Conservation (phyloP, 2,888 invertebrate species). For the Xanthostigma xanthostigma region DNA sequence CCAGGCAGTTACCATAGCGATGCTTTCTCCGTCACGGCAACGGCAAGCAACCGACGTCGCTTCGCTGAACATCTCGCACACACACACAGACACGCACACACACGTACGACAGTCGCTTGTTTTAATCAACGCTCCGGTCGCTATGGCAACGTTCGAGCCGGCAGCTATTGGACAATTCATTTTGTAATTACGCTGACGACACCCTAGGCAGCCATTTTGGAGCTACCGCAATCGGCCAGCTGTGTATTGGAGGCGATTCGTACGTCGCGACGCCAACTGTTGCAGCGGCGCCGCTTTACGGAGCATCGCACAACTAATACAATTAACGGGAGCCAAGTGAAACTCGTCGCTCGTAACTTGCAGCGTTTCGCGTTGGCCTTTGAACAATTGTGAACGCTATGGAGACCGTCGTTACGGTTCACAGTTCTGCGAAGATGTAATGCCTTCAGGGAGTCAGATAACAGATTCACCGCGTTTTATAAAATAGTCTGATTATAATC, state of each 20-base stretch:
- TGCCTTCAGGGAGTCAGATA: background rate
- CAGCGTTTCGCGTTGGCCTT: too few species aligned
- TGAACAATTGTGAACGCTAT: too few species aligned
- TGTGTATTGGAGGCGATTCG: slow-evolving; percentile 16
- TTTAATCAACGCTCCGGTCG: too few species aligned
- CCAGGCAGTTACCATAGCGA: too few species aligned
- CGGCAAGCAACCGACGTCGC: too few species aligned
- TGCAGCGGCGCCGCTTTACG: background rate
- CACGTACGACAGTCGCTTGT: too few species aligned
- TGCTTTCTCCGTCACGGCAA: too few species aligned
- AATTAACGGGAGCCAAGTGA: slow-evolving; percentile 35
- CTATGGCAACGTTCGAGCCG: slow-evolving; percentile 11
- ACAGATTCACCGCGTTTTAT: slow-evolving; percentile 1
- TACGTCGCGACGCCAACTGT: slow-evolving; percentile 5
- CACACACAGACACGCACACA: too few species aligned
- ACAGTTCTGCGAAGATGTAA: background rate
- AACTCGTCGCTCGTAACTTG: slow-evolving; percentile 33
- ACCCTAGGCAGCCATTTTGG: slow-evolving; percentile 36
- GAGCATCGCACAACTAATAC: slow-evolving; percentile 32
- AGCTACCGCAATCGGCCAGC: slow-evolving; percentile 27
- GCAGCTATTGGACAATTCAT: slow-evolving; percentile 35
- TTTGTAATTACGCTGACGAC: slow-evolving; percentile 36
- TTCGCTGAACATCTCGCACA: too few species aligned
- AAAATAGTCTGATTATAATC: background rate
- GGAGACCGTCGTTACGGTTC: too few species aligned